Evolutionary conservation across 35 echinoderm and acorn worm species (phyloP).

Genomic region (Apostichopus californicus): DNA sequence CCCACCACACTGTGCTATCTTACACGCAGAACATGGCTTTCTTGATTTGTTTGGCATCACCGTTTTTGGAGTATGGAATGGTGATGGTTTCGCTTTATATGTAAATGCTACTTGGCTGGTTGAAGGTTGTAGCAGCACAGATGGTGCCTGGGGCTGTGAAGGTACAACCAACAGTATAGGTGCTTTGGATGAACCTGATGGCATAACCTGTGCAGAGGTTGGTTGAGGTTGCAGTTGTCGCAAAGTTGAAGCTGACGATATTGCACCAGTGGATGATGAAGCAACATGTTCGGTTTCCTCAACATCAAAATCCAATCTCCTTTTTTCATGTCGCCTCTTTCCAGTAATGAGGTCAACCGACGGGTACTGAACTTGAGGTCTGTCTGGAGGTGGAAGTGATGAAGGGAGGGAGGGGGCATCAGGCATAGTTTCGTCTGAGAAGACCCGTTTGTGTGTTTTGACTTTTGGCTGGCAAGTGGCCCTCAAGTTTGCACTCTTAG

Average conservation of each 20-base stretch:
- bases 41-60: slow-evolving; percentile 50
- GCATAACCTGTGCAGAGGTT: not conserved
- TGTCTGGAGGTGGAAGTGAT: slow-evolving; percentile 28
- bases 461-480: too few relatives aligned
- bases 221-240: not conserved
- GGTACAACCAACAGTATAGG: slow-evolving; percentile 69
- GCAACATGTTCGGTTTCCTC: slow-evolving; percentile 11
- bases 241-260: not conserved
- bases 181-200: slow-evolving; percentile 3
- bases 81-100: slow-evolving; percentile 46
- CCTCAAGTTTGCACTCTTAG: too few relatives aligned
- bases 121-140: slow-evolving; percentile 33
- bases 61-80: slow-evolving; percentile 29
- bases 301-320: slow-evolving; percentile 44
- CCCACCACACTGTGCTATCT: not conserved
- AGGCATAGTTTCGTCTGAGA: too few relatives aligned
- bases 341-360: not conserved
- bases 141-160: slow-evolving; percentile 60
- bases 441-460: too few relatives aligned
- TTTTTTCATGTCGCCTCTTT: slow-evolving; percentile 49
- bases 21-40: slow-evolving; percentile 73
- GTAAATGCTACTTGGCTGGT: slow-evolving; percentile 39
- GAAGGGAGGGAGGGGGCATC: too few relatives aligned
- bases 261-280: not conserved
- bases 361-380: slow-evolving; percentile 46